Base-by-base conservation (phyloP, 1,140 invertebrate species). In the Hypsibius dujardini region DNA sequence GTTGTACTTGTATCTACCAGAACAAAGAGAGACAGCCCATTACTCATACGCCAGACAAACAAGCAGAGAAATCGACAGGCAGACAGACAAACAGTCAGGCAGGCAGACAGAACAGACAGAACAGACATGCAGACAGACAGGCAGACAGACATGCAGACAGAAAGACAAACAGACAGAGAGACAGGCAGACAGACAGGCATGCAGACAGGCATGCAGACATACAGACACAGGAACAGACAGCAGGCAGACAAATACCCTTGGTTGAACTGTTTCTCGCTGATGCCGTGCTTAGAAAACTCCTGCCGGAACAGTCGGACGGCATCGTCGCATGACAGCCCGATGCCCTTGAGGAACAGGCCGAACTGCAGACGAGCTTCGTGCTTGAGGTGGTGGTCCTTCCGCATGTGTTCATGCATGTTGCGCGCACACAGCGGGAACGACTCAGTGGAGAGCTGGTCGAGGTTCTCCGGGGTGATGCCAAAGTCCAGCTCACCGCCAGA, bases 401-500 rank as follows among this genome's bases (percentile, higher is more conserved):
- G 82, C 2, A 98, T 78, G 47, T 84, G 78, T 70, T 91, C 86
- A 79, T 98, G 92, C 70, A 96, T 80, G 72, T 87, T 83, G 75
- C 88, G 85, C 94, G 97, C 97, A 78, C 95, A 98, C 1, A 92
- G 81, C 2, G 95, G 95, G 80, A 89, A 98, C 28, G 90, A 90
- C 74, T 86, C 86, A 75, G 87, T 85, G 2, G 89, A 87, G 7
- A 90, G 80, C 80, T 88, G 75, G 46, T 56, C 50, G 7, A 56
- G 50, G n/a, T 56, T 56, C 7, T 56, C 50, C 7, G n/a, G 7
- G n/a, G 50, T 56, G 50, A 56, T 56, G n/a, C 50, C 50, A n/a
- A 56, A 56, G 7, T 56, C 50, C 7, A 56, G n/a, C n/a, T 56
- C 50, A 7, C 50, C 50, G 7, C 7, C 50, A n/a, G 7, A 7